phyloP scores from a whole-genome alignment of 2,888 invertebrate species.

The Diplolepis rosae region DNA sequence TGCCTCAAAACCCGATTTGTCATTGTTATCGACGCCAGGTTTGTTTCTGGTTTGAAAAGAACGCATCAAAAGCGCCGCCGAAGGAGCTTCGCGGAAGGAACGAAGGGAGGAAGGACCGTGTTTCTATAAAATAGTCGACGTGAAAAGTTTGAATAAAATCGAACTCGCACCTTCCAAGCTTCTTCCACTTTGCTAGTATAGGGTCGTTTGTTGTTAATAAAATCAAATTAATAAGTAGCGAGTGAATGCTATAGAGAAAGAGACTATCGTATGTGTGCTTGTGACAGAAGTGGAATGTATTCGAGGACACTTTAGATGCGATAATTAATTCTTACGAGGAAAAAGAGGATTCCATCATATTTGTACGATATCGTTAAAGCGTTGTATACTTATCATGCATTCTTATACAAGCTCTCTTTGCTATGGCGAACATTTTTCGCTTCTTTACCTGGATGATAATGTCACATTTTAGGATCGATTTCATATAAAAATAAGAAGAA shows the following conservation, averaged over 20 bases:
- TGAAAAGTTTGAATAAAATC: conserved; percentile 30
- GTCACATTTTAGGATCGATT: conserved; percentile 18
- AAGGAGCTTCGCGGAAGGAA: conserved; percentile 38
- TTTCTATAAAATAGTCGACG: conserved; percentile 13
- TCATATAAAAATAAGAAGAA: neutral
- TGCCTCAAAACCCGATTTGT: conserved; percentile 69
- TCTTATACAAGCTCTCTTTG: conserved; percentile 54
- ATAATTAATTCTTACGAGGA: conserved; percentile 46
- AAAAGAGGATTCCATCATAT: conserved; percentile 46
- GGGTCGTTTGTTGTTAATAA: conserved; percentile 36
- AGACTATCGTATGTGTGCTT: conserved; percentile 24
- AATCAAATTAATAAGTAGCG: conserved; percentile 36
- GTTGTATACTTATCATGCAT: conserved; percentile 54
- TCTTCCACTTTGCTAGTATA: conserved; percentile 44
- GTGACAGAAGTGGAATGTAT: conserved; percentile 37
- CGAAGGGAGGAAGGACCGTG: conserved; percentile 33
- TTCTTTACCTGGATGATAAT: conserved; percentile 34
- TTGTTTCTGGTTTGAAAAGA: conserved; percentile 52
- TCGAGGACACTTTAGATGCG: conserved; percentile 41
- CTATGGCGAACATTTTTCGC: conserved; percentile 48
- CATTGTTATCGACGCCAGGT: conserved; percentile 64
- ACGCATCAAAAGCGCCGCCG: conserved; percentile 42
- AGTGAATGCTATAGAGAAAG: conserved; percentile 33
- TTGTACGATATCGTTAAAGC: conserved; percentile 58
- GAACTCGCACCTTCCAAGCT: conserved; percentile 38